Base-by-base conservation (phyloP, 1,140 invertebrate genomes). In the Cotesia glomerata region DNA sequence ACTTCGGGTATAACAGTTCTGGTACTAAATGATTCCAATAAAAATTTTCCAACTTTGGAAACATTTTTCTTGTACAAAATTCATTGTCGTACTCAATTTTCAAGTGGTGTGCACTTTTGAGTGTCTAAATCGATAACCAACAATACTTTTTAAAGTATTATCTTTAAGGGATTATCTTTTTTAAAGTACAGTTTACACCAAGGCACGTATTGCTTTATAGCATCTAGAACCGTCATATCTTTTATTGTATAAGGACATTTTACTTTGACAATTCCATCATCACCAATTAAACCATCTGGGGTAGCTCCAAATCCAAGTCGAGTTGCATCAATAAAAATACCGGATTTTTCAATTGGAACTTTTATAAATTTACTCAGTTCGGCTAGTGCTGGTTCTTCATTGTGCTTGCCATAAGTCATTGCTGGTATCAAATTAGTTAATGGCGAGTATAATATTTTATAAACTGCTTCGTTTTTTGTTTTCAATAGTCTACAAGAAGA, bases 211-310 rank as follows among this genome's bases (percentile, higher is more conserved):
- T 39, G 5, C 5, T 8, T 5, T 7, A 39, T 39, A 39, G 36
- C 36, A 7, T 39, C 36, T 39, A 7, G 5, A 39, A 8, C 0
- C 5, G 5, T 5, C 2, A 7, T 5, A 39, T 51, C 18, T 63
- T 58, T 16, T 1, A 75, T 78, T 11, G 58, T 54, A 35, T 71
- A 74, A 8, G 81, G 82, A 70, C 81, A 84, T 75, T 85, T 85
- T 0, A 85, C 65, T 78, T 84, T 82, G 0, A 83, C 34, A 13
- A 83, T 49, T 3, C 74, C 73, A 66, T 81, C 75, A 51, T 81
- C 69, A 14, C 72, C 77, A 49, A 82, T 61, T 11, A 86, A 54
- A 16, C 85, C 84, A 79, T 87, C 84, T 11, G 85, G 85, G 5
- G 77, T 76, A n/a, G 81, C 84, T 16, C 73, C 85, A 9, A 88